These are phyloP conservation scores for Dendroctonus valens DNA, from an alignment of 1,140 invertebrate genomes.

Conservation along the genomic window DNA sequence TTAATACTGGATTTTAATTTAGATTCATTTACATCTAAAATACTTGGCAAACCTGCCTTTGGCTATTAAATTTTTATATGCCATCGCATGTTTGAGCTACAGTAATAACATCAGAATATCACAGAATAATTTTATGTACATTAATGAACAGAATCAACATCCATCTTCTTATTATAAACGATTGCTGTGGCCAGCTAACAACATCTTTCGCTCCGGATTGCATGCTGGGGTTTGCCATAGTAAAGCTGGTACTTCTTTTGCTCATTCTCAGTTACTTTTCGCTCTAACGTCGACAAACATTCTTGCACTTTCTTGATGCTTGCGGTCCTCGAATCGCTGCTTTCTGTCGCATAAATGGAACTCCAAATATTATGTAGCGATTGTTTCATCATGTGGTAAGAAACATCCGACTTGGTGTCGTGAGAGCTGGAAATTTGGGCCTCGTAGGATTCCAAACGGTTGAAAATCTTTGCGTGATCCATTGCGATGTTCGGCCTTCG, in stretches of 20 bases:
- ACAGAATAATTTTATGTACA: neutral
- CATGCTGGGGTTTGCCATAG: conserved; percentile 15
- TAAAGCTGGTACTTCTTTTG: conserved; percentile 27
- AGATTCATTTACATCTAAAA: no score
- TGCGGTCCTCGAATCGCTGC: conserved; percentile 19
- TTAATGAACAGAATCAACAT: no score
- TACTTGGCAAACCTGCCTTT: no score
- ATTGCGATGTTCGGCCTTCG: neutral
- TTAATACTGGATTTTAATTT: no score
- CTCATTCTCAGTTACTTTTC: conserved; percentile 28
- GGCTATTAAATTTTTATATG: no score
- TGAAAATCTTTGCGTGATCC: conserved; percentile 20
- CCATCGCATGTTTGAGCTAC: no score
- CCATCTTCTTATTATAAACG: no score
- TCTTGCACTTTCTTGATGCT: conserved; percentile 30
- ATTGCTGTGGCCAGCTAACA: conserved; percentile 5
- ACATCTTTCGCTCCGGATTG: conserved; percentile 12
- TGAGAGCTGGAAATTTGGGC: conserved; percentile 17
- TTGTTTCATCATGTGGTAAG: conserved; percentile 31
- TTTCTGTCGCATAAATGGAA: conserved; percentile 23
- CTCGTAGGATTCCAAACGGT: conserved; percentile 30
- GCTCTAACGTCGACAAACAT: conserved; percentile 25
- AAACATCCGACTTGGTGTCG: conserved; percentile 28
- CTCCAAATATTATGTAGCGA: conserved; percentile 32
- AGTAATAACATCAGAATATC: no score